phyloP scores from a whole-genome alignment of 2,797 vertebrate genomes.

The Phaenicophaeus curvirostris region DNA sequence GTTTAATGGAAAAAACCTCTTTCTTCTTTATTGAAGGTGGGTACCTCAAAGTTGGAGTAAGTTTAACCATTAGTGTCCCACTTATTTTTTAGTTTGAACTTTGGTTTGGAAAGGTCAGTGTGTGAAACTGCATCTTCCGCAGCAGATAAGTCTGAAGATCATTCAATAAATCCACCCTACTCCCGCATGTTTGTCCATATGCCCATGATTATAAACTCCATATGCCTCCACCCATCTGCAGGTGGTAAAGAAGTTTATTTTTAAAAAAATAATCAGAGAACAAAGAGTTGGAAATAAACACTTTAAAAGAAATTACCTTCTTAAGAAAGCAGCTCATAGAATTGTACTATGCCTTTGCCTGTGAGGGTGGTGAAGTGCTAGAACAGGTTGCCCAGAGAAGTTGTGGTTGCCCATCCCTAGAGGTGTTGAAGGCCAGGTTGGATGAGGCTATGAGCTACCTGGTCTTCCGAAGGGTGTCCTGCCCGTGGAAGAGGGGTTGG shows the following conservation, averaged over 20 bases:
- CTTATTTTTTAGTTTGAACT: slow-evolving; percentile 5
- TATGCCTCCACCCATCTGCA: background rate
- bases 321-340: slow-evolving; percentile 66
- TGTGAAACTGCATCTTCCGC: slow-evolving; percentile 33
- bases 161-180: background rate
- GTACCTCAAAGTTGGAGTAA: background rate
- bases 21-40: slow-evolving; percentile 52
- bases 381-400: too few species aligned
- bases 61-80: background rate
- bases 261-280: background rate
- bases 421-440: too few species aligned
- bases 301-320: slow-evolving; percentile 55
- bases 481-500: too few species aligned
- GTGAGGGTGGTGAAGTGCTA: background rate
- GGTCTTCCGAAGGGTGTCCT: too few species aligned
- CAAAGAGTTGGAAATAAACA: slow-evolving; percentile 60
- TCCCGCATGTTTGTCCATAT: background rate
- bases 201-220: background rate
- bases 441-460: too few species aligned
- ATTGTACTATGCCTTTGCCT: slow-evolving; percentile 68
- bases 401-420: too few species aligned
- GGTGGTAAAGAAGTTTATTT: slow-evolving; percentile 24
- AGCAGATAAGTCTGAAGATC: background rate
- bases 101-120: slow-evolving; percentile 3
- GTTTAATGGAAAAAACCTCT: slow-evolving; percentile 44